Evolutionary conservation across 2,113 vertebrate species (phyloP), one percentile per base, ranked within the genome.

Genomic region (Guaruba guarouba): DNA sequence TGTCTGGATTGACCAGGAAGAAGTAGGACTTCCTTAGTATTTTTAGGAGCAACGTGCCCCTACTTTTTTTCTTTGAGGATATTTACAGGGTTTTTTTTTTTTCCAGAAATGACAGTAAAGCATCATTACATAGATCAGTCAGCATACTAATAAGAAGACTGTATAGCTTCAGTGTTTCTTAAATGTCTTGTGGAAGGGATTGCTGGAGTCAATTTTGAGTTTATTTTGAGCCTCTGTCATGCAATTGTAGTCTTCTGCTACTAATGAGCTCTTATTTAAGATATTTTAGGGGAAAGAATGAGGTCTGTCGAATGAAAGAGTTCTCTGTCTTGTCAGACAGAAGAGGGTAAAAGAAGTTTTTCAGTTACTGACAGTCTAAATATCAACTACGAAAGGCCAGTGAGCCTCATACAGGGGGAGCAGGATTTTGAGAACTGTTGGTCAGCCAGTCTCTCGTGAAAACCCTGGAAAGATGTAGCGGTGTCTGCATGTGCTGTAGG

Each of bases 391-490:
- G 37, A 66, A 85, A 78, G 16, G 6, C 15, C 9, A 39, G 23
- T 46, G 61, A 75, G 27, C 20, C 4, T 85, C 15, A 33, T 35
- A 25, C 1, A 23, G 5, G 12, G 44, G 14, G 14, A 13, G 35
- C 11, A 48, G n/a, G 55, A 35, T 85, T 88, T 79, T 75, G 46
- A 63, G 55, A 62, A 10, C 11, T 19, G 4, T 59, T 61, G 35
- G 28, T 74, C 13, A 23, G 43, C 8, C 55, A 39, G 1, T 52
- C 44, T 74, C 16, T 73, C 8, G 7, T 16, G 41, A 79, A 17
- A 46, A n/a, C 5, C 10, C 17, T 20, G 41, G 14, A 37, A 63
- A 14, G 19, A 18, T 31, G 41, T 5, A 37, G 67, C 0, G 0
- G 8, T 55, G 35, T 27, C 33, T 39, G 17, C 2, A 0, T 4